Base-by-base conservation (phyloP, 2,113 vertebrate genomes). In the Rhombomys opimus region DNA sequence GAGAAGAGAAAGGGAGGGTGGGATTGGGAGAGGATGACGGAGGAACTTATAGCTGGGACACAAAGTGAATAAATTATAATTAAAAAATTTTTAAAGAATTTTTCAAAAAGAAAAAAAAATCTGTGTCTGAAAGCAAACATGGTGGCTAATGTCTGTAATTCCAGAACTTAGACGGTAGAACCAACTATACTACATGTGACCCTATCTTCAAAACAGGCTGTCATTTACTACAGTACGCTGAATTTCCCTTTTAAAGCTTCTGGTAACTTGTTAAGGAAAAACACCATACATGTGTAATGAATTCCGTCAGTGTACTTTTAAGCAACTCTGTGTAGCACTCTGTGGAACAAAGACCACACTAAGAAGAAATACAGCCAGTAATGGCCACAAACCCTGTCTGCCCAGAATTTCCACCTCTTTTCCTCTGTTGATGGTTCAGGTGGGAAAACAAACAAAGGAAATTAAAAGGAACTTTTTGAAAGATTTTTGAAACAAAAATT, bases 181-280 rank as follows among this genome's bases (percentile, higher is more conserved):
- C 7, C 59, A 85, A 63, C 25, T 10, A 27, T 3, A 38, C n/a
- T 63, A 84, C n/a, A 15, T 41, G n/a, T 63, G 81, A 63, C 3
- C n/a, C n/a, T 63, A n/a, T 41, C 57, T 63, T 38, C 13, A 61
- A 63, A 61, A 25, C 25, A 63, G 0, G 22, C 14, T 63, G 35
- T 4, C n/a, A 22, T 94, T 82, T 82, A 52, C 12, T 88, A 17
- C 27, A 57, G 23, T 63, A 35, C 50, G 1, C 38, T 88, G 57
- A 59, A 70, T 61, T 18, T 89, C 11, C 11, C 27, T 78, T 87
- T 88, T 52, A 41, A 72, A 87, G n/a, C 6, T 32, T 95, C 72
- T 65, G 76, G 90, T 52, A 84, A 88, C 67, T 94, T 87, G 41
- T 30, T 85, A 80, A 92, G 5, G 11, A 96, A 96, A 96, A 87